These are phyloP conservation scores for Tromatobia lineatoria DNA, from an alignment of 2,888 invertebrate species.

Conservation along the genomic window DNA sequence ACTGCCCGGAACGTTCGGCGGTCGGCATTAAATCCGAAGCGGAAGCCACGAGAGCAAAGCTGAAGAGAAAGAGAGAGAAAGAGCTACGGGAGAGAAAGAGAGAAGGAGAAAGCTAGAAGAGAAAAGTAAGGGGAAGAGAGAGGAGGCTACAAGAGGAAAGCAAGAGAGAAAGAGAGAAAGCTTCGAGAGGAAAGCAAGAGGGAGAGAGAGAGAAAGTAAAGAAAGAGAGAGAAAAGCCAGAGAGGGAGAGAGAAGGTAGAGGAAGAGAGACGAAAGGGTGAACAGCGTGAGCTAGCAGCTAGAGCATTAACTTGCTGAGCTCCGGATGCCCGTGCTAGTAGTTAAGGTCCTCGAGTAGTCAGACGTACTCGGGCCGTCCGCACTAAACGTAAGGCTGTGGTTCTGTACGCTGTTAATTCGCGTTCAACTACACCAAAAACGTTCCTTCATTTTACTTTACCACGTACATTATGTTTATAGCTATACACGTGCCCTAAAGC, in stretches of 20 bases:
- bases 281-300: slow-evolving; percentile 32
- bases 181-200: too few relatives aligned
- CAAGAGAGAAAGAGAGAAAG: slow-evolving; percentile 5
- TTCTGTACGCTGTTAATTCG: slow-evolving; percentile 21
- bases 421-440: background rate
- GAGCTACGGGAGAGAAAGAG: too few relatives aligned
- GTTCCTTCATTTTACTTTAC: slow-evolving; percentile 3
- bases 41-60: slow-evolving; percentile 69
- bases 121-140: background rate
- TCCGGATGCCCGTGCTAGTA: slow-evolving; percentile 55
- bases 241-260: too few relatives aligned
- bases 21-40: slow-evolving; percentile 72
- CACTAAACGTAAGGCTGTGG: slow-evolving; percentile 12
- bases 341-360: slow-evolving; percentile 58
- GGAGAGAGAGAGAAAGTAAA: background rate
- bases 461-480: background rate
- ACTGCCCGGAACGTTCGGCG: slow-evolving; percentile 57
- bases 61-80: slow-evolving; percentile 2
- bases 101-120: background rate
- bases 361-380: slow-evolving; percentile 39
- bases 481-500: slow-evolving; percentile 13
- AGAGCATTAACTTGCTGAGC: slow-evolving; percentile 62
- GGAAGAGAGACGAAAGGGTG: slow-evolving; percentile 22
- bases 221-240: too few relatives aligned
- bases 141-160: slow-evolving; percentile 69